Base-by-base conservation (phyloP, 2,888 invertebrate genomes). In the Spisula solida region DNA sequence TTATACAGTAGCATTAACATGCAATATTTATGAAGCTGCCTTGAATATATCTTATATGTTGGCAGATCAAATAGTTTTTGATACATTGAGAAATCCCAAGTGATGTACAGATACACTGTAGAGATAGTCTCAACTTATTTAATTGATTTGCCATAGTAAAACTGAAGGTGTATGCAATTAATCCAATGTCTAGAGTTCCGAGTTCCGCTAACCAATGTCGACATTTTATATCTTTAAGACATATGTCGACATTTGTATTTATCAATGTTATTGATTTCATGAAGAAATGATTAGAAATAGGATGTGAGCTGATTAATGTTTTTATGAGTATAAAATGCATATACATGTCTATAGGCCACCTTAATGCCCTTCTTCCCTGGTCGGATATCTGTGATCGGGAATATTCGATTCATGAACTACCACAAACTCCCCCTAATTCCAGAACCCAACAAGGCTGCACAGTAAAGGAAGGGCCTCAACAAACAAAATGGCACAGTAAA, bases 11-110 rank as follows among this genome's bases (percentile, higher is more conserved):
- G 60, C 66, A 82, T 51, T 84, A 85, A 14, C 48, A 85, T 94
- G 81, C 89, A 94, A 93, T 87, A 94, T 94, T 94, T 81, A 93
- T 93, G 86, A 86, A 87, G 81, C 87, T 92, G 84, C 88, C 86
- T 85, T n/a, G n/a, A 85, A 18, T 60, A 89, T 92, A 90, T 91
- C 88, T 85, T 75, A 83, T 82, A 92, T 93, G 92, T 93, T 90
- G 92, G 86, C 89, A 91, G 92, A 93, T 92, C 93, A 93, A 93
- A 93, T 82, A 81, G 48, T 87, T 84, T 75, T 41, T 55, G 14
- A 81, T 85, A 87, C 60, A 78, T 79, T 78, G 41, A 79, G 29
- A 70, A 29, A 82, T 91, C 91, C 91, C 91, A 47, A 79, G 85
- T 87, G 90, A 82, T 85, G 34, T 14, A n/a, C n/a, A n/a, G 31